phyloP scores from a whole-genome alignment of 2,797 vertebrate genomes.

The Phoxinus dragarum region DNA sequence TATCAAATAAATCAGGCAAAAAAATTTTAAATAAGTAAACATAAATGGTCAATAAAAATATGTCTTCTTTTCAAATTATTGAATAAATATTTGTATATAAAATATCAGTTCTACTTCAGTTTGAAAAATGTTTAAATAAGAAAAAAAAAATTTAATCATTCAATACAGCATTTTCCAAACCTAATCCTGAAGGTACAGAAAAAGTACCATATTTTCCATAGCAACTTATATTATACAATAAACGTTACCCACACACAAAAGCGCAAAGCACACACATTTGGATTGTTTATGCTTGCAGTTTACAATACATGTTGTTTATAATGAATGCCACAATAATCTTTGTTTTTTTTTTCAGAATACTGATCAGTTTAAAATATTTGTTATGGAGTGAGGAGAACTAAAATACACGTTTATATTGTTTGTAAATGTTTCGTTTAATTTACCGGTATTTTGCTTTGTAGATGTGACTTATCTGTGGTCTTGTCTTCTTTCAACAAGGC shows the following conservation, averaged over 20 bases:
- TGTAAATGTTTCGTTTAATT: background rate
- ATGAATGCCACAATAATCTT: background rate
- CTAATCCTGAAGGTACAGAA: background rate
- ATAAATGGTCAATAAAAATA: background rate
- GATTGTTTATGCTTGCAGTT: background rate
- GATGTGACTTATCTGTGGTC: background rate
- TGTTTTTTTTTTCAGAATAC: background rate
- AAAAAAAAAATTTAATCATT: background rate
- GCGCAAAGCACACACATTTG: background rate
- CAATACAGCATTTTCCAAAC: background rate
- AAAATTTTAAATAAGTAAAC: background rate
- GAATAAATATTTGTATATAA: background rate
- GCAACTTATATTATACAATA: background rate
- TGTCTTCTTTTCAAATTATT: background rate
- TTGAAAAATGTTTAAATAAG: background rate
- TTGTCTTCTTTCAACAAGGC: background rate
- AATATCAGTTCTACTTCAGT: background rate
- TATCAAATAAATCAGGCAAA: constrained; percentile 17
- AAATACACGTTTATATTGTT: background rate
- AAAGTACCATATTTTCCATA: background rate
- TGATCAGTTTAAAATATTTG: background rate
- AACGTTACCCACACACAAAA: background rate
- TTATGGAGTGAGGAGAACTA: background rate
- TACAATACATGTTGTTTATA: too few species aligned
- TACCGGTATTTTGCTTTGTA: background rate